A percentile compares a stretch with the other conserved stretches of the same genome.
These are phyloP conservation scores for Heloderma charlesbogerti DNA, from an alignment of 2,113 vertebrate species.

Conservation along the genomic window DNA sequence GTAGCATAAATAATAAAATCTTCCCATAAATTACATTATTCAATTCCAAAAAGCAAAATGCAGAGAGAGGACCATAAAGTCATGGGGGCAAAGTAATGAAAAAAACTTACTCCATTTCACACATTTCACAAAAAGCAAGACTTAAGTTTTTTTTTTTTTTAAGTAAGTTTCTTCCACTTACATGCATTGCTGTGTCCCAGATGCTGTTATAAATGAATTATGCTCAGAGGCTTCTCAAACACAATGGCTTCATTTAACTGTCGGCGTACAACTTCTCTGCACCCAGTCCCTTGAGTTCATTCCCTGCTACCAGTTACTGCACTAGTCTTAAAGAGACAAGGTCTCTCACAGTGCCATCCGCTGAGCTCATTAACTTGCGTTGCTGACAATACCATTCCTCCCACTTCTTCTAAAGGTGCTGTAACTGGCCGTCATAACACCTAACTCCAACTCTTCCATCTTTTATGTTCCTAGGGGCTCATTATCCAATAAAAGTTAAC, in stretches of 20 bases:
- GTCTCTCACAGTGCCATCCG: neutral
- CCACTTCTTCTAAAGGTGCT: slow-evolving; percentile 5
- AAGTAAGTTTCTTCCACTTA: slow-evolving; percentile 17
- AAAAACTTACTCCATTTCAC: neutral
- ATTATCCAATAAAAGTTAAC: slow-evolving; percentile 12
- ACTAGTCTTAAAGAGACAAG: slow-evolving; percentile 32
- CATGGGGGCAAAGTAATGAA: neutral
- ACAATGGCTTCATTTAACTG: slow-evolving; percentile 40
- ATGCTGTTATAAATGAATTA: neutral
- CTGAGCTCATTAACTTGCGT: slow-evolving; percentile 36
- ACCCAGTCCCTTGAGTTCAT: neutral
- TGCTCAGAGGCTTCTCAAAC: slow-evolving; percentile 8
- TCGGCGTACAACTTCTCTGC: slow-evolving; percentile 5
- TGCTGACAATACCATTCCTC: neutral
- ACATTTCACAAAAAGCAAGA: neutral
- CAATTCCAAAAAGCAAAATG: neutral
- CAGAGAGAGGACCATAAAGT: neutral
- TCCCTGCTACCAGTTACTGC: slow-evolving; percentile 34
- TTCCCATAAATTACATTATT: neutral
- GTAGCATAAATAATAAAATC: neutral
- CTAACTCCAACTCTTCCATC: slow-evolving; percentile 19
- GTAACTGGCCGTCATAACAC: neutral
- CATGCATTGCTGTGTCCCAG: neutral
- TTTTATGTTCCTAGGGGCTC: slow-evolving; percentile 12
- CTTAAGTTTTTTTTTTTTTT: too few species aligned